Percentiles rank a stretch among this genome's conserved stretches.
phyloP scores from a whole-genome alignment of 2,888 invertebrate species.

The Pterostichus niger region DNA sequence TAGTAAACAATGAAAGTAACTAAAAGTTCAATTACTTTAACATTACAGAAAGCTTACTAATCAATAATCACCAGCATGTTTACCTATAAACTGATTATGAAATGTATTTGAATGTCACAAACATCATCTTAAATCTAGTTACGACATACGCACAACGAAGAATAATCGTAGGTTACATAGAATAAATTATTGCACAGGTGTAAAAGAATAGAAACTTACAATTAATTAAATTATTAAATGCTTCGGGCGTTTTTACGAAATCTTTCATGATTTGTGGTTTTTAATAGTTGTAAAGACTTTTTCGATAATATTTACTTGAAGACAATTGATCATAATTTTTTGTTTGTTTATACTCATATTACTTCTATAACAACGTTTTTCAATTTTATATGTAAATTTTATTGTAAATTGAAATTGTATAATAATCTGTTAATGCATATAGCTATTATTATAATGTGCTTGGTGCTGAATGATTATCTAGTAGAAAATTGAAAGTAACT shows the following conservation, averaged over 20 bases:
- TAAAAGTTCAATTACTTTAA: slow-evolving; percentile 21
- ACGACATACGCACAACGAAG: slow-evolving; percentile 17
- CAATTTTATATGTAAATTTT: too few relatives aligned
- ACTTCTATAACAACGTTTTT: too few relatives aligned
- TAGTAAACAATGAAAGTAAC: not conserved
- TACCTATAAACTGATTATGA: slow-evolving; percentile 51
- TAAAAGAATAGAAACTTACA: slow-evolving; percentile 42
- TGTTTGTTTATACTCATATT: too few relatives aligned
- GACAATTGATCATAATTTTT: not conserved
- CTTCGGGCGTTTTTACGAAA: slow-evolving; percentile 8
- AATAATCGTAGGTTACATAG: not conserved
- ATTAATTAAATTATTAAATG: slow-evolving; percentile 30
- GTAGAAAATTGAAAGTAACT: slow-evolving; percentile 16
- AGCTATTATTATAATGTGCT: too few relatives aligned
- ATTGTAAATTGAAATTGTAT: too few relatives aligned
- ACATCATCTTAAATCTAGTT: slow-evolving; percentile 38
- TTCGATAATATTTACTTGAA: not conserved
- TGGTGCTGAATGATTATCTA: too few relatives aligned
- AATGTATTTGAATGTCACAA: slow-evolving; percentile 56
- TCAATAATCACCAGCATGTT: slow-evolving; percentile 2
- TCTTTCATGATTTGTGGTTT: slow-evolving; percentile 5
- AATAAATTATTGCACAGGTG: slow-evolving; percentile 32
- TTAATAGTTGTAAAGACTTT: not conserved
- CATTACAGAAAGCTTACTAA: slow-evolving; percentile 2
- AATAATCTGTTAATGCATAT: too few relatives aligned